Conservation (phyloP, 2,888 invertebrate species). For the Itoplectis maculator region DNA sequence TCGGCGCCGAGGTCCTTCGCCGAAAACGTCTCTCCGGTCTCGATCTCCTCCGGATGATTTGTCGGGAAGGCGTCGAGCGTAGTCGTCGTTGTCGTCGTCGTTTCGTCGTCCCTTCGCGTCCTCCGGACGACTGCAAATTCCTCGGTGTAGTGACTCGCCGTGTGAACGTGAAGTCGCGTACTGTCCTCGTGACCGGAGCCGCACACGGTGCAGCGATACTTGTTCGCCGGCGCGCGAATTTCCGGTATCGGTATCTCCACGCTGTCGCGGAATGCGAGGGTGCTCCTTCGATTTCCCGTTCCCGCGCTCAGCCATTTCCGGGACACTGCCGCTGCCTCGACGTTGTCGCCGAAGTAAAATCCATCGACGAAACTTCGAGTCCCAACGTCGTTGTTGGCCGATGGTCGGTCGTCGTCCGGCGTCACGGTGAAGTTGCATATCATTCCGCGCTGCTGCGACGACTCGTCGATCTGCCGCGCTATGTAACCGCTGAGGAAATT, state of each 20-base stretch:
- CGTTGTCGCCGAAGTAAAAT: no score
- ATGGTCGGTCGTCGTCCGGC: neutral
- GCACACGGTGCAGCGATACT: constrained; percentile 35
- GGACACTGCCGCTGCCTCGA: no score
- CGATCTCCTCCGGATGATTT: neutral
- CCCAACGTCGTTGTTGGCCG: no score
- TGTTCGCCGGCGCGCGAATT: neutral
- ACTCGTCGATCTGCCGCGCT: neutral
- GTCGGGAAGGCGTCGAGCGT: neutral
- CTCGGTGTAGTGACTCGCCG: constrained; percentile 46
- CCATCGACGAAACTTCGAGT: no score
- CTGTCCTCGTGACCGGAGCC: neutral
- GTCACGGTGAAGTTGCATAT: neutral
- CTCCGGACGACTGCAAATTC: neutral
- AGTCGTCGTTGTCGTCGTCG: no score
- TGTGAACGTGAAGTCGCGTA: constrained; percentile 45
- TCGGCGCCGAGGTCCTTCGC: no score
- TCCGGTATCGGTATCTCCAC: no score
- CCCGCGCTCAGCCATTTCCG: no score
- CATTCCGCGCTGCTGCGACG: neutral
- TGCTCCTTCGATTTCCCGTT: no score
- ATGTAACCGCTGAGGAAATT: neutral
- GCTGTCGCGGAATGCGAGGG: no score
- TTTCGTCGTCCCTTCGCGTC: neutral
- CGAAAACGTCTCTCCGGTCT: no score